Conservation (phyloP, 2,888 invertebrate genomes). For the Nebria brevicollis region DNA sequence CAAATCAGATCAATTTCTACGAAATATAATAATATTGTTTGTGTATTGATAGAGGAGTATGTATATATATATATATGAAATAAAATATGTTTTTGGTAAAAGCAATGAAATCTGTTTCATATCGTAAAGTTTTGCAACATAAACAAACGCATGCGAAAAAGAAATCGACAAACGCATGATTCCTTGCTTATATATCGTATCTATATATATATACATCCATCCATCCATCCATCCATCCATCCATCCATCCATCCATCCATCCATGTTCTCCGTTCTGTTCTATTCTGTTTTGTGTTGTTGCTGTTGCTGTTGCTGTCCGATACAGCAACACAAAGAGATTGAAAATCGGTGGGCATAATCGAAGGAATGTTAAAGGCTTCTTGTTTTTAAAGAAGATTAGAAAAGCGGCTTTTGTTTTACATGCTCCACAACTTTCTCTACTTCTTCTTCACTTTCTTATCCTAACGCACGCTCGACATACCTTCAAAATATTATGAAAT, state of each 20-base stretch:
- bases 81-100: not conserved
- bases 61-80: not conserved
- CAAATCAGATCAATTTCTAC: not conserved
- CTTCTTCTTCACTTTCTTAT: not conserved
- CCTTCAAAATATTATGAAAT: not conserved
- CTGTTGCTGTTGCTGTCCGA: constrained; percentile 2
- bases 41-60: not conserved
- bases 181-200: not conserved
- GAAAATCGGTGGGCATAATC: constrained; percentile 40
- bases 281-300: not conserved
- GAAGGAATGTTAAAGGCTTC: constrained; percentile 41
- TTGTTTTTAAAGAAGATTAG: constrained; percentile 45
- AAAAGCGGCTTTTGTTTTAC: constrained; percentile 40
- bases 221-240: not conserved
- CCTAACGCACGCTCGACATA: not conserved
- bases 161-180: too few species aligned
- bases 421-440: constrained; percentile 20
- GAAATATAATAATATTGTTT: not conserved
- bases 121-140: not conserved
- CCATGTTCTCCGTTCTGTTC: not conserved
- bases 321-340: constrained; percentile 32
- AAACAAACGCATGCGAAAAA: too few species aligned
- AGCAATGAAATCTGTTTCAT: not conserved
- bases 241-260: not conserved
- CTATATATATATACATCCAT: constrained; percentile 9